phyloP scores from a whole-genome alignment of 2,113 vertebrate genomes.

The Pitta sordida region DNA sequence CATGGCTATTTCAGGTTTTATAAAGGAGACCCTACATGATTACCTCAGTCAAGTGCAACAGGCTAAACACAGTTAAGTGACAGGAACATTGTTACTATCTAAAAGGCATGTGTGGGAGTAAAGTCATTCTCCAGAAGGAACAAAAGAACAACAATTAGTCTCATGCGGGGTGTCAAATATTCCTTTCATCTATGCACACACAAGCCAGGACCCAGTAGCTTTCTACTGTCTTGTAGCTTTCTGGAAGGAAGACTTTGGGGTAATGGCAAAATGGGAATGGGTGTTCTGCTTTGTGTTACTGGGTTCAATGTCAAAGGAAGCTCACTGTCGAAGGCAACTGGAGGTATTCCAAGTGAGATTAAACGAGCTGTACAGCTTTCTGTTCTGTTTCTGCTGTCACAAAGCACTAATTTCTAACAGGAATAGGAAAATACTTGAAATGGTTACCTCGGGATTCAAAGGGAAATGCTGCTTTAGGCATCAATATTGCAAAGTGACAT shows the following conservation, averaged over 20 bases:
- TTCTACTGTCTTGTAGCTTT: background rate
- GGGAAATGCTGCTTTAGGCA: background rate
- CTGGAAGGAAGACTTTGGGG: background rate
- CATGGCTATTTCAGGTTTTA: background rate
- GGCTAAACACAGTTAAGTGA: background rate
- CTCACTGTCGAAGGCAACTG: background rate
- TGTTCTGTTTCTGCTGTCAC: background rate
- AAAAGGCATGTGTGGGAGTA: background rate
- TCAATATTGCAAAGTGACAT: background rate
- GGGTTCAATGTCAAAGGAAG: background rate
- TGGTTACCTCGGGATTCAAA: background rate
- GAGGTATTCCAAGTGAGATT: background rate
- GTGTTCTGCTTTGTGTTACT: background rate
- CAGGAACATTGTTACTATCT: background rate
- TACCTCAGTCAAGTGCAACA: slow-evolving; percentile 20
- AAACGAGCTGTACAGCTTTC: background rate
- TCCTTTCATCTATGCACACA: slow-evolving; percentile 30
- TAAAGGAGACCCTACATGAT: background rate
- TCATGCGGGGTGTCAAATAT: background rate
- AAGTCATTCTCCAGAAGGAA: background rate
- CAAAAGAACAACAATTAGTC: background rate
- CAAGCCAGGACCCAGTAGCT: background rate
- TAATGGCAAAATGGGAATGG: background rate
- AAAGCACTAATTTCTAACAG: background rate
- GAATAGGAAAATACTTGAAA: background rate